Conservation (phyloP, 1,140 invertebrate species). For the Drosophila micromelanica region DNA sequence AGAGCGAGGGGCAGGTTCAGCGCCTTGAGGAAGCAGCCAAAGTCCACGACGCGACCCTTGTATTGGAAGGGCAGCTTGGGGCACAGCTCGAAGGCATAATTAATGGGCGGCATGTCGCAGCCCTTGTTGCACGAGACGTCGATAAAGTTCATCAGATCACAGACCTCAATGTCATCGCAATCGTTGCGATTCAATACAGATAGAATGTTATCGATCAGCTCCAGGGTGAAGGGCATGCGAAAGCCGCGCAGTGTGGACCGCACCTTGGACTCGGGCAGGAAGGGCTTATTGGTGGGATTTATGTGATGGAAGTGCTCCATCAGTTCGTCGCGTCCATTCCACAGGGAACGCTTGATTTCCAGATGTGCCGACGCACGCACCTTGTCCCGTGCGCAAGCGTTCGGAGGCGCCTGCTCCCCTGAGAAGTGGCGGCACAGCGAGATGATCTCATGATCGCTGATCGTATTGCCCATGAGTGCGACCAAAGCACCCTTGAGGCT, state of each 20-base stretch:
- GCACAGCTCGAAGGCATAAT: slow-evolving; percentile 76
- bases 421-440: slow-evolving; percentile 88
- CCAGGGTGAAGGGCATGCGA: slow-evolving; percentile 87
- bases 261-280: slow-evolving; percentile 85
- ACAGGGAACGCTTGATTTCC: slow-evolving; percentile 88
- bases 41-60: slow-evolving; percentile 72
- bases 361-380: slow-evolving; percentile 87
- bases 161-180: slow-evolving; percentile 86
- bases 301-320: slow-evolving; percentile 88
- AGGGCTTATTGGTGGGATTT: slow-evolving; percentile 86
- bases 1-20: slow-evolving; percentile 57
- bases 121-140: slow-evolving; percentile 66
- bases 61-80: slow-evolving; percentile 71
- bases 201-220: slow-evolving; percentile 89
- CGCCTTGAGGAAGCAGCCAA: slow-evolving; percentile 61
- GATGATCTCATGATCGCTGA: slow-evolving; percentile 91
- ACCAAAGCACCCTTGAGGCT: slow-evolving; percentile 87
- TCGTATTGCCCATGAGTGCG: slow-evolving; percentile 86
- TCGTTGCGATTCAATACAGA: slow-evolving; percentile 87
- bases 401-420: slow-evolving; percentile 83
- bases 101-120: slow-evolving; percentile 72
- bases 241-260: slow-evolving; percentile 88
- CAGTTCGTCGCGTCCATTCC: slow-evolving; percentile 88
- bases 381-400: slow-evolving; percentile 78
- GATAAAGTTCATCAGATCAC: slow-evolving; percentile 78